Evolutionary conservation across 1,140 invertebrate species (phyloP), one percentile per base, ranked within the genome.

Genomic region (Drosophila melanica): DNA sequence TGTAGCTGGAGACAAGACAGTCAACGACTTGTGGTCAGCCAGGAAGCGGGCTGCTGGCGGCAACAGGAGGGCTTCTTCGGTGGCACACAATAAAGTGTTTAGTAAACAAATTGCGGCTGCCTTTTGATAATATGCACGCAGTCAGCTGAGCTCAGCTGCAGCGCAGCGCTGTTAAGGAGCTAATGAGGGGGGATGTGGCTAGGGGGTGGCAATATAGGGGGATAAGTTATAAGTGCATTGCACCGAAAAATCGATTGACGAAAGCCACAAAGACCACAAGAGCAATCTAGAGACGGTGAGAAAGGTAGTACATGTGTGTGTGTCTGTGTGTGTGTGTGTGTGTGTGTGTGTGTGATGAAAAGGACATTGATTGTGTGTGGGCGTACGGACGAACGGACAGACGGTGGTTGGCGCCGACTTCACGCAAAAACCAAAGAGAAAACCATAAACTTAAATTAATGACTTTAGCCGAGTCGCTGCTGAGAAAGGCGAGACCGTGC

Each of bases 401-500:
- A 53, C 30, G 68, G 77, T 59, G 64, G 77, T 72, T 80, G 81
- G 81, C 81, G 81, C 71, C 79, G 62, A 72, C 82, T 73, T 84
- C 84, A 89, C 69, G 79, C 84, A 75, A 79, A 82, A 87, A 82
- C 74, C 75, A 81, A 90, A 90, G 80, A 84, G 86, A 90, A 90
- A 90, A 90, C 85, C 86, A 90, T 90, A 90, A 90, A 90, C 82
- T 90, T 80, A 90, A 90, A 90, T 90, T 90, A 90, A 90, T 90
- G 85, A 90, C 84, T 81, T 86, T 72, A 67, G 81, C 10, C 37
- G 44, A 67, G 69, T 35, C 69, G 39, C 23, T 35, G 65, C 35
- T 39, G 47, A 57, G 58, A 69, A 14, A n/a, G 16, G 8, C 16
- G 35, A 47, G 45, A 62, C n/a, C 11, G 39, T 16, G 14, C 10